Percentiles rank a stretch among this genome's conserved stretches.
Evolutionary conservation across 1,140 invertebrate species (phyloP).

Genomic region (Pseudomyrmex pallidus): DNA sequence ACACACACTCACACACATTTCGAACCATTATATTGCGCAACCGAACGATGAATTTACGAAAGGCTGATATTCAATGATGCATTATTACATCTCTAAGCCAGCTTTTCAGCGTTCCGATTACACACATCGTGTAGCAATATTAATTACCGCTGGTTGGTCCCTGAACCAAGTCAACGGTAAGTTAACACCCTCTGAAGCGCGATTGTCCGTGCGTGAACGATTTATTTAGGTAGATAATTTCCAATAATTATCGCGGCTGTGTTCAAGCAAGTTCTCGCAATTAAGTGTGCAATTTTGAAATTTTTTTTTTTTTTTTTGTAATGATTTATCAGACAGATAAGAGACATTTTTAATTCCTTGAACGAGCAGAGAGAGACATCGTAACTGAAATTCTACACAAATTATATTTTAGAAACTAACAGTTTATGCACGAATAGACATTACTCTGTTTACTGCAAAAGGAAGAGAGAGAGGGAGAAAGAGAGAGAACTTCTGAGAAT

Average conservation of each 20-base stretch:
- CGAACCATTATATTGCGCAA: not conserved
- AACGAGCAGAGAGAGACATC: not conserved
- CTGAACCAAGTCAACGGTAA: conserved; percentile 55
- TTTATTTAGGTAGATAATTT: conserved; percentile 14
- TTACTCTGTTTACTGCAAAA: not conserved
- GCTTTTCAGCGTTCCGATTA: conserved; percentile 53
- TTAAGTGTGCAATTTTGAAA: not conserved
- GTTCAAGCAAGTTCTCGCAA: not conserved
- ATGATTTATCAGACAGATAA: not conserved
- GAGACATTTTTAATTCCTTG: not conserved
- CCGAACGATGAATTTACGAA: conserved; percentile 36
- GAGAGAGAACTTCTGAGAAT: not conserved
- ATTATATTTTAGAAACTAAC: not conserved
- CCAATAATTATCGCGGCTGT: not conserved
- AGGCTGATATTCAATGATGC: conserved; percentile 10
- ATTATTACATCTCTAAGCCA: conserved; percentile 25
- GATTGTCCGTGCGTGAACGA: conserved; percentile 9
- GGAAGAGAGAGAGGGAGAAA: not conserved
- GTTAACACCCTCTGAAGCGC: conserved; percentile 52
- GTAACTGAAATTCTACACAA: conserved; percentile 19
- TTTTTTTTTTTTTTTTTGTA: not conserved
- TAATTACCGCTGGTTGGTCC: conserved; percentile 59
- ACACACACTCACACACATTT: too few species aligned
- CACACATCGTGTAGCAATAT: conserved; percentile 38
- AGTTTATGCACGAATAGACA: conserved; percentile 15